Evolutionary conservation across 2,888 invertebrate species (phyloP).

Genomic region (Coelinius sp.): DNA sequence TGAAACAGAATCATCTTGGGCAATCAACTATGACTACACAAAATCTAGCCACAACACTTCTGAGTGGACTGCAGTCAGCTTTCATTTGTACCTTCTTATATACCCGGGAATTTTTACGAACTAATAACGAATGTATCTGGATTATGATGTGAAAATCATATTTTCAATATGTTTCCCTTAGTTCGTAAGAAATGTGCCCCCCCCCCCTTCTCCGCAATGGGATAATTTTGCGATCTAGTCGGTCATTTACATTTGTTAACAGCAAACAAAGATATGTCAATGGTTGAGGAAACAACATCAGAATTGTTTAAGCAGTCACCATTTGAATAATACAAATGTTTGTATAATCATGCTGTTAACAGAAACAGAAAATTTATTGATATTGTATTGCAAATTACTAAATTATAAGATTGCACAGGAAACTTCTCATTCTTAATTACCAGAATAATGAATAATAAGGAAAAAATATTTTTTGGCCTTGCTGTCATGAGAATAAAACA

Average conservation of each 20-base stretch:
- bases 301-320: not conserved
- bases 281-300: not conserved
- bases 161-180: no score
- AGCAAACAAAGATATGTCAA: not conserved
- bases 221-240: not conserved
- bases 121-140: not conserved
- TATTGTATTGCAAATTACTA: not conserved
- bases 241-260: not conserved
- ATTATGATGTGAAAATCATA: not conserved
- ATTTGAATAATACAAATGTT: not conserved
- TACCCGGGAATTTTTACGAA: not conserved
- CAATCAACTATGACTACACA: not conserved
- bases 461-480: no score
- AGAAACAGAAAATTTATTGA: not conserved
- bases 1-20: not conserved
- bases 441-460: no score
- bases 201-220: no score
- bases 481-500: no score
- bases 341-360: not conserved
- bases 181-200: no score
- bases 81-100: not conserved
- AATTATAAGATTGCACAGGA: not conserved
- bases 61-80: not conserved
- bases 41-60: not conserved
- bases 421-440: not conserved